Percentiles rank a stretch among this genome's conserved stretches.
phyloP scores from a whole-genome alignment of 2,888 invertebrate genomes.

The Choreutis nemorana region DNA sequence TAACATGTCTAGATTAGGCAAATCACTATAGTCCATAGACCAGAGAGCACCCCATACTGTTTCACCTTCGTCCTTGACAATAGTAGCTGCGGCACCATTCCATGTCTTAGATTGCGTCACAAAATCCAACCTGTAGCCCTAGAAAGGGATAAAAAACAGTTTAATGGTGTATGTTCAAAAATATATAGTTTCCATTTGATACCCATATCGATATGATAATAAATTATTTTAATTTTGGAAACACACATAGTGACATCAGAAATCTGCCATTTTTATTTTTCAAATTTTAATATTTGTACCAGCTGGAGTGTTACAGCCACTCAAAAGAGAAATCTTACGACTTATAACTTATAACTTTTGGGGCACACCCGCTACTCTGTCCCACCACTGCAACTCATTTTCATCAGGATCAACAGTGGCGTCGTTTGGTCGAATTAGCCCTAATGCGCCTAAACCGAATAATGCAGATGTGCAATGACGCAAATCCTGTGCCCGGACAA shows the following conservation, averaged over 20 bases:
- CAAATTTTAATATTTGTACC: no score
- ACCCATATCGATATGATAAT: background rate
- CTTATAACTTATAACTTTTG: no score
- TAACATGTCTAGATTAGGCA: background rate
- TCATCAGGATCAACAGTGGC: no score
- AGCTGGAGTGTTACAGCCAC: no score
- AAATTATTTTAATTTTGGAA: background rate
- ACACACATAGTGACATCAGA: background rate
- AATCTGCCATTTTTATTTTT: background rate
- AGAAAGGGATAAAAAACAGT: background rate
- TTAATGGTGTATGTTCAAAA: no score
- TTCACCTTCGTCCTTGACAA: background rate
- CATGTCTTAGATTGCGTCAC: background rate
- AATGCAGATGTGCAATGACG: no score
- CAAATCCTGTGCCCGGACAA: no score
- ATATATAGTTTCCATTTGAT: background rate
- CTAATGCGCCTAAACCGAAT: no score
- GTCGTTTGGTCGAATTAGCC: no score
- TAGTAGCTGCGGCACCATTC: background rate
- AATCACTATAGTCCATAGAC: background rate
- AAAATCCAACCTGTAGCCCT: background rate
- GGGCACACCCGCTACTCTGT: no score
- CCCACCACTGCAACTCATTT: no score
- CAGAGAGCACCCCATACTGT: background rate
- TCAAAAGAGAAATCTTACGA: no score